Evolutionary conservation across 1,140 invertebrate species (phyloP), one percentile per base, ranked within the genome.

Genomic region (Calephelis virginiensis): DNA sequence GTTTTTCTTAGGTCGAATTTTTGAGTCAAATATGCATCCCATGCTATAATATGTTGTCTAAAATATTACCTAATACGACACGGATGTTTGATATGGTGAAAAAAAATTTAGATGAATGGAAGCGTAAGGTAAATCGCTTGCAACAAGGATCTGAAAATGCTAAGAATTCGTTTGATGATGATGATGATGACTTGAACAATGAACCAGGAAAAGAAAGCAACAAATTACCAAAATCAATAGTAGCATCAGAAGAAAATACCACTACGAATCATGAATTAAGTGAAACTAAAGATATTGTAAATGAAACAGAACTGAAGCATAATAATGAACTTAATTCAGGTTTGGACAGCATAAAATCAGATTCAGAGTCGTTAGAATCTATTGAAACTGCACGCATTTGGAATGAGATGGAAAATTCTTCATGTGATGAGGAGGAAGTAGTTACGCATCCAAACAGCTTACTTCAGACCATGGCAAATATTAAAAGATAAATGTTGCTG

Each of bases 11-110:
- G 95, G 95, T 96, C 40, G 95, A 95, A 3, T 97, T 97, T 82
- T 84, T 97, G 46, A 94, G 91, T 68, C 94, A 95, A 11, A 97
- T 97, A 74, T 97, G 96, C 81, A 87, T 97, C 40, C 96, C 96
- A 0, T 97, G 96, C 86, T 97, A 97, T 78, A 93, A 93, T 48
- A 84, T 96, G 28, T 86, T 97, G 17, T 85, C 92, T 38, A 82
- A 92, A 72, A 89, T 97, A 6, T 89, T 97, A 62, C 96, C 96
- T 0, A 93, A 94, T 71, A 95, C 95, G 4, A 88, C 93, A 74
- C 94, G 94, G 1, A 92, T 97, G 86, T 91, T 95, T 59, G 90
- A 94, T 28, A 95, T 95, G 84, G 94, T 94, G 66, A 75, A 92
- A 68, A 82, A 85, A 50, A 95, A 95, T 83, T 81, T 94, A 64